Evolutionary conservation across 2,113 vertebrate genomes (phyloP).

Genomic region (Vombatus ursinus): DNA sequence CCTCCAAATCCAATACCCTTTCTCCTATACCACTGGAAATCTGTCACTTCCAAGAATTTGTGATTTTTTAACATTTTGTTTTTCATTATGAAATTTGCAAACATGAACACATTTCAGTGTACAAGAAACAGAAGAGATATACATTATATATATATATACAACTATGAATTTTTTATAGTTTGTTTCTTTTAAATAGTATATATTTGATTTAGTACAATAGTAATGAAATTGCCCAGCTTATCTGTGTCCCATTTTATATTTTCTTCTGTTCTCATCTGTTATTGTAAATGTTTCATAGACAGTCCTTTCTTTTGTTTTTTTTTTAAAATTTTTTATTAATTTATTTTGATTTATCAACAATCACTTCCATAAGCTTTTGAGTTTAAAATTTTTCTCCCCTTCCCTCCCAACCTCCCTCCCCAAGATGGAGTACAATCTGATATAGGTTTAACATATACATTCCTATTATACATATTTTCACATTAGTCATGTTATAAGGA

Average conservation of each 20-base stretch:
- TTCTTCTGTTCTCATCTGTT: neutral
- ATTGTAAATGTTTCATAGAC: neutral
- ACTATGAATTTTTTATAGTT: neutral
- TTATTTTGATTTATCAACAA: too few relatives aligned
- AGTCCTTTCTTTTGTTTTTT: neutral
- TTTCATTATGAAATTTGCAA: neutral
- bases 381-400: too few relatives aligned
- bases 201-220: neutral
- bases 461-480: too few relatives aligned
- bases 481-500: too few relatives aligned
- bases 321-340: too few relatives aligned
- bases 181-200: neutral
- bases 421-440: too few relatives aligned
- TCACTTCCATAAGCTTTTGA: too few relatives aligned
- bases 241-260: neutral
- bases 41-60: neutral
- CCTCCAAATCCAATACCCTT: neutral
- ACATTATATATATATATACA: neutral
- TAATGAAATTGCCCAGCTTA: neutral
- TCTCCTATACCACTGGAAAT: neutral
- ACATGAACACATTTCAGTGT: neutral
- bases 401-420: too few relatives aligned
- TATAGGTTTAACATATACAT: too few relatives aligned
- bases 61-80: neutral
- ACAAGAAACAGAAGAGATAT: neutral